Evolutionary conservation across 2,797 vertebrate species (phyloP).

Genomic region (Sternarchorhynchus goeldii): DNA sequence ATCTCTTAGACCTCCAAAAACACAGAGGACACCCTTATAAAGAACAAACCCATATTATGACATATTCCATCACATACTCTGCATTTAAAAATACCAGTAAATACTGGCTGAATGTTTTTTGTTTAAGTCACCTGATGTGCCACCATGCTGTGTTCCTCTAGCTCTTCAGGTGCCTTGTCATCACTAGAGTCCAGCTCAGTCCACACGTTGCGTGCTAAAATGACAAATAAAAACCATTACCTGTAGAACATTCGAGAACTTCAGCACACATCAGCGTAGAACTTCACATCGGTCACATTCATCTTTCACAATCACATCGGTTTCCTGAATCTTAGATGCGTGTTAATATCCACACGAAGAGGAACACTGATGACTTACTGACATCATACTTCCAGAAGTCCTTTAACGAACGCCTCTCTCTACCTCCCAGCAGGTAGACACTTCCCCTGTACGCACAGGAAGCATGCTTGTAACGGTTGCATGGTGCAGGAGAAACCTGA

Average conservation of each 20-base stretch:
- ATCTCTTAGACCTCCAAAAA: conserved; percentile 85
- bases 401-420: conserved; percentile 66
- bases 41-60: background rate
- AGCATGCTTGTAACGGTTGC: conserved; percentile 82
- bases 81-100: too few species aligned
- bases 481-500: conserved; percentile 69
- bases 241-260: background rate
- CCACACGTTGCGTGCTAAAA: conserved; percentile 80
- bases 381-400: conserved; percentile 87
- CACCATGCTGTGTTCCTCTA: conserved; percentile 87
- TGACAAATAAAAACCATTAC: background rate
- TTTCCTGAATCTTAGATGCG: background rate
- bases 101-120: background rate
- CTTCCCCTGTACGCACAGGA: conserved; percentile 71
- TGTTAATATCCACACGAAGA: background rate
- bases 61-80: background rate
- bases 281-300: background rate
- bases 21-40: conserved; percentile 76
- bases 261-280: background rate
- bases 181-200: conserved; percentile 71
- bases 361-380: conserved; percentile 68
- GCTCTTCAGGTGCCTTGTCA: conserved; percentile 78
- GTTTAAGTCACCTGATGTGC: conserved; percentile 75
- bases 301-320: too few species aligned
- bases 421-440: conserved; percentile 83